Conservation (phyloP, 2,797 vertebrate genomes). For the Danio kyathit region DNA sequence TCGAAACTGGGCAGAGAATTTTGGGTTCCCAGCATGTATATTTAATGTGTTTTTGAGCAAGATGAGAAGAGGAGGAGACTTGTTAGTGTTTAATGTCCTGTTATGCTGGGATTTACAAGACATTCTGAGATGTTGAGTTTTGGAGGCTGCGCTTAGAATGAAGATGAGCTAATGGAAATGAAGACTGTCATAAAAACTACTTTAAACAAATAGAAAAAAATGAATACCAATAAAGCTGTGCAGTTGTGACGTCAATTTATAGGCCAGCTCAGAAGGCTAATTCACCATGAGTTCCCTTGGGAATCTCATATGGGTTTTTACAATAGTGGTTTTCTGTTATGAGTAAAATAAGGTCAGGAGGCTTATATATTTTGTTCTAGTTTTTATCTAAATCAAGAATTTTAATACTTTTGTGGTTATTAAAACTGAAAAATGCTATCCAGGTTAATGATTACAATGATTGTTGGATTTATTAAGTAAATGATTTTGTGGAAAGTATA, state of each 20-base stretch:
- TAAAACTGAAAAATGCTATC: background rate
- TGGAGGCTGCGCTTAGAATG: background rate
- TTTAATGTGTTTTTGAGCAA: slow-evolving; percentile 36
- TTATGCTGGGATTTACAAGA: slow-evolving; percentile 28
- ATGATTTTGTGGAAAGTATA: no score
- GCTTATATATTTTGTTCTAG: background rate
- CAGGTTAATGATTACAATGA: background rate
- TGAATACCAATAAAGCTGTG: background rate
- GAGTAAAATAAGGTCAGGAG: background rate
- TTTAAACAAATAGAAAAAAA: background rate
- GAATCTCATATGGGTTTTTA: slow-evolving; percentile 4
- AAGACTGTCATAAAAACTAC: background rate
- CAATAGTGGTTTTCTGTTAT: background rate
- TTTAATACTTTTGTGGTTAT: background rate
- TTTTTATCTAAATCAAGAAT: no score
- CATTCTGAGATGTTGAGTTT: slow-evolving; percentile 17
- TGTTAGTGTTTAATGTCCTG: slow-evolving; percentile 31
- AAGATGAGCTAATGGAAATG: background rate
- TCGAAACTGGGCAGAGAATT: slow-evolving; percentile 17
- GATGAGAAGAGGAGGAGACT: slow-evolving; percentile 29
- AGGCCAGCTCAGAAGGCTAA: slow-evolving; percentile 6
- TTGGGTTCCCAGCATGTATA: slow-evolving; percentile 5
- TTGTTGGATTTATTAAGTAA: background rate
- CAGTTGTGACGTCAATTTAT: background rate
- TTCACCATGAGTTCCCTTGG: slow-evolving; percentile 1